These are phyloP conservation scores for Planiliza haematocheilus DNA, from an alignment of 2,113 vertebrate genomes.

Conservation along the genomic window DNA sequence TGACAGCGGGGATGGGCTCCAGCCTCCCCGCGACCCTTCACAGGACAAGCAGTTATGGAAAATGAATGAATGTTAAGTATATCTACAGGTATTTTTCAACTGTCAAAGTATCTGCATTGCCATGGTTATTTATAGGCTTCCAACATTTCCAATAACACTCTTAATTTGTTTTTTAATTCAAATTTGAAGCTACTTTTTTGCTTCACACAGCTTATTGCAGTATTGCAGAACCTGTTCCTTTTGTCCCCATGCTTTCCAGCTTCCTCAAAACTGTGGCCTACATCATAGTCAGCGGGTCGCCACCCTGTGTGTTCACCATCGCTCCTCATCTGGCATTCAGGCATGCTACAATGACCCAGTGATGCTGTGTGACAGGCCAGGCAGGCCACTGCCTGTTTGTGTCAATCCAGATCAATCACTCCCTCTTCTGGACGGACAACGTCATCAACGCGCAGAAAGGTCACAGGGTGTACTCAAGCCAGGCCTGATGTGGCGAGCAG, in stretches of 20 bases:
- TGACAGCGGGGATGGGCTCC: no score
- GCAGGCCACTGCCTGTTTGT: slow-evolving; percentile 80
- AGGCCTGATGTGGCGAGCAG: slow-evolving; percentile 61
- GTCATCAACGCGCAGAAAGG: slow-evolving; percentile 76
- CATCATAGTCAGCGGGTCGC: slow-evolving; percentile 65
- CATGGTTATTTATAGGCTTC: no score
- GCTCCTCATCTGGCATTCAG: slow-evolving; percentile 80
- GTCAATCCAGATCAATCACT: slow-evolving; percentile 84
- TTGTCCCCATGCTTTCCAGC: slow-evolving; percentile 31
- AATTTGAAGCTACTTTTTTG: not conserved
- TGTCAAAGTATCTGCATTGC: no score
- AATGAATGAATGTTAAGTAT: no score
- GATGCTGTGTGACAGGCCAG: slow-evolving; percentile 81
- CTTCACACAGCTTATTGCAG: not conserved
- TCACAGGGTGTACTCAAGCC: slow-evolving; percentile 69
- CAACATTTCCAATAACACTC: no score
- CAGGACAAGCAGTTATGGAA: no score
- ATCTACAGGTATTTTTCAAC: no score
- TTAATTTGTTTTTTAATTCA: not conserved
- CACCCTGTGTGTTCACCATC: slow-evolving; percentile 61
- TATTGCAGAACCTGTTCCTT: slow-evolving; percentile 16
- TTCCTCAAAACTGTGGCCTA: slow-evolving; percentile 28
- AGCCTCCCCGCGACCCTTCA: no score
- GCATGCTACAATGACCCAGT: slow-evolving; percentile 79
- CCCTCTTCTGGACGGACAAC: slow-evolving; percentile 78